Conservation (phyloP, 2,113 vertebrate species). For the Aspiorhynchus laticeps region DNA sequence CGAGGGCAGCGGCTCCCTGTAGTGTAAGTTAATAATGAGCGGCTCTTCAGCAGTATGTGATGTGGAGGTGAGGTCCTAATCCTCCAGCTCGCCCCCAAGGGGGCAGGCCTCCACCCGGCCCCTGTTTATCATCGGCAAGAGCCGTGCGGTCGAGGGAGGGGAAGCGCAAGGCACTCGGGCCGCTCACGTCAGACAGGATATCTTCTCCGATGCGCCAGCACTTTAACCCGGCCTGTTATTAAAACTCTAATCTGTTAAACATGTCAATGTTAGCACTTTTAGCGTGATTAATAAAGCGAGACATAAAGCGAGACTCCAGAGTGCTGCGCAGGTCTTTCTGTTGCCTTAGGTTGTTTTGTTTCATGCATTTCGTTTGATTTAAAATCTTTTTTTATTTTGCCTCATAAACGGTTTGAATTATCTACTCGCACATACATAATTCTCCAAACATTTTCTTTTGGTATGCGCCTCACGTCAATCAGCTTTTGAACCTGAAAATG, state of each 20-base stretch:
- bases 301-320: conserved; percentile 73
- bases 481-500: background rate
- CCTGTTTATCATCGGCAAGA: conserved; percentile 55
- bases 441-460: background rate
- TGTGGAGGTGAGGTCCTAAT: conserved; percentile 57
- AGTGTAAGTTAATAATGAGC: conserved; percentile 52
- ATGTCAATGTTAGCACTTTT: conserved; percentile 94
- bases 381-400: conserved; percentile 32
- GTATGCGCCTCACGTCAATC: background rate
- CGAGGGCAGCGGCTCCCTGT: conserved; percentile 18
- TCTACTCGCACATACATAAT: background rate
- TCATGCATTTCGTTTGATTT: conserved; percentile 55
- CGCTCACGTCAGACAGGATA: conserved; percentile 75
- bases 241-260: conserved; percentile 91
- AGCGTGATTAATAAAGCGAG: conserved; percentile 89
- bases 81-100: conserved; percentile 28
- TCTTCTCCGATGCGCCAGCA: conserved; percentile 80
- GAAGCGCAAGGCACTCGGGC: conserved; percentile 38
- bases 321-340: conserved; percentile 78
- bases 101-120: conserved; percentile 28
- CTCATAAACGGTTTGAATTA: conserved; percentile 9
- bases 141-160: background rate
- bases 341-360: conserved; percentile 68
- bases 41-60: conserved; percentile 36
- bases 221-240: conserved; percentile 80